Evolutionary conservation across 2,888 invertebrate genomes (phyloP).

Genomic region (Drosophila pseudotalamancana): DNA sequence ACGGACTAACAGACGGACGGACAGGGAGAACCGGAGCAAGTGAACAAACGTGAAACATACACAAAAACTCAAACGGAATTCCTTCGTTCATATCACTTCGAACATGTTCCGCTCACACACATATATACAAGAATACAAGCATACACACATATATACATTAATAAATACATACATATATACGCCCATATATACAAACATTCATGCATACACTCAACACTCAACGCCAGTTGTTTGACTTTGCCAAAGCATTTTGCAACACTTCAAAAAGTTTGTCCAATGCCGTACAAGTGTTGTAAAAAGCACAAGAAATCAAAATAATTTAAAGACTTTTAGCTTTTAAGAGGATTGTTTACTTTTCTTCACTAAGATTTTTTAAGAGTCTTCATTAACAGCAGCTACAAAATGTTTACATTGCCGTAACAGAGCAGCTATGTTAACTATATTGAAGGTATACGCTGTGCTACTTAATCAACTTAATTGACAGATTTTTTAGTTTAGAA

Average conservation of each 20-base stretch:
- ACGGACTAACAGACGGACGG: no score
- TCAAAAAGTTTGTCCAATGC: no score
- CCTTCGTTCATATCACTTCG: slow-evolving; percentile 36
- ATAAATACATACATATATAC: no score
- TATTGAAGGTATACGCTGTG: not conserved
- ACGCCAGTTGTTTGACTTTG: slow-evolving; percentile 4
- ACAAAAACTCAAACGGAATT: slow-evolving; percentile 45
- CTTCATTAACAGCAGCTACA: not conserved
- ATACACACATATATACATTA: no score
- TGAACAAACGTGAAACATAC: slow-evolving; percentile 37
- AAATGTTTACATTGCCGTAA: not conserved
- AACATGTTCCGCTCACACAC: slow-evolving; percentile 17
- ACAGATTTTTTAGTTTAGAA: no score
- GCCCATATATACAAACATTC: no score
- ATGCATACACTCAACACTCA: slow-evolving; percentile 1
- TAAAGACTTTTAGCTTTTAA: no score
- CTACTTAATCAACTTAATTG: no score
- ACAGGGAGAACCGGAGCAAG: slow-evolving; percentile 7
- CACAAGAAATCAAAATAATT: no score
- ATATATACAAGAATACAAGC: no score
- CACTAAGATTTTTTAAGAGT: no score
- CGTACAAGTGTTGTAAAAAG: not conserved
- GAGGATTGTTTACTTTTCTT: not conserved
- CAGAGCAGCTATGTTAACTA: not conserved
- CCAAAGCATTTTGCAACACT: slow-evolving; percentile 8